These are phyloP conservation scores for Cataglyphis livida DNA, from an alignment of 2,888 invertebrate species.

Conservation along the genomic window DNA sequence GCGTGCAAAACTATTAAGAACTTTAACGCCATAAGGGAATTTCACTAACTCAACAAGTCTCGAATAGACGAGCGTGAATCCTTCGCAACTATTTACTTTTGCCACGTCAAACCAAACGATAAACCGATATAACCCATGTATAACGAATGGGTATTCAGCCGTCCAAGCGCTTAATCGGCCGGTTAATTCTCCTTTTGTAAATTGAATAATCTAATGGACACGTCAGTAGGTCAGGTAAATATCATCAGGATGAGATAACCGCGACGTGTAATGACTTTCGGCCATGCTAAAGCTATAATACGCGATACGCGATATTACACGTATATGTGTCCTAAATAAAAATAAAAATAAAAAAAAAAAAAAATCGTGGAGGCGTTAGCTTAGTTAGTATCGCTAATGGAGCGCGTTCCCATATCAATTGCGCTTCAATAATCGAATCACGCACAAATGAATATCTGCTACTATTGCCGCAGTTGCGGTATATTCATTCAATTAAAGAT, in stretches of 20 bases:
- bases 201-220: constrained; percentile 32
- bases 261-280: constrained; percentile 13
- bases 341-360: neutral
- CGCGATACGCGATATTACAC: neutral
- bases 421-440: constrained; percentile 24
- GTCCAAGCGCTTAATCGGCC: constrained; percentile 24
- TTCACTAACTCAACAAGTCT: constrained; percentile 52
- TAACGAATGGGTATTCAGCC: constrained; percentile 1
- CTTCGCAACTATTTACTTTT: constrained; percentile 22
- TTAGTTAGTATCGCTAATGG: constrained; percentile 32
- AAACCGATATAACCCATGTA: constrained; percentile 13
- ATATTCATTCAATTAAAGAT: constrained; percentile 25
- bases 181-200: constrained; percentile 41
- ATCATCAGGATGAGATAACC: constrained; percentile 24
- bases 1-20: constrained; percentile 58
- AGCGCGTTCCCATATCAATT: constrained; percentile 16
- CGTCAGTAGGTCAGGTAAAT: constrained; percentile 16
- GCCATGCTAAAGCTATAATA: neutral
- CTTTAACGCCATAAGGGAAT: constrained; percentile 61
- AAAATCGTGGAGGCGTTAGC: neutral
- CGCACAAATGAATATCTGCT: neutral
- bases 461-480: neutral
- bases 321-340: neutral
- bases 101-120: neutral
- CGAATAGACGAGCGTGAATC: constrained; percentile 36